phyloP scores from a whole-genome alignment of 2,113 vertebrate genomes.

The Gymnogyps californianus region DNA sequence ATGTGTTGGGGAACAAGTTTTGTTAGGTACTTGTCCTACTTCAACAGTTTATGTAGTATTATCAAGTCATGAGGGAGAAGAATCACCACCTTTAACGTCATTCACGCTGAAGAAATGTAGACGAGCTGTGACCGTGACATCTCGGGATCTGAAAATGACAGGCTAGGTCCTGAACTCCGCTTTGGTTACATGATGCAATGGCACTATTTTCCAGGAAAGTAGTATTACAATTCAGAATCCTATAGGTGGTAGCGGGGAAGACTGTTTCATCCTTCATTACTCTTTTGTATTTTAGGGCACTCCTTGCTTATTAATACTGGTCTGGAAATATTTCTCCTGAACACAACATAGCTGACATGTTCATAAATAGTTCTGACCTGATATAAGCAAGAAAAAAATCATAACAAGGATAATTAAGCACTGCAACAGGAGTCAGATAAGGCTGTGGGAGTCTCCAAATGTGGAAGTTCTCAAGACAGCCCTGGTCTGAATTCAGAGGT shows the following conservation, averaged over 20 bases:
- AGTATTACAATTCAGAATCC: not conserved
- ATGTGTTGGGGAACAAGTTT: not conserved
- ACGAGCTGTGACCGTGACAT: not conserved
- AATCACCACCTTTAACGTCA: not conserved
- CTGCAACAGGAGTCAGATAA: not conserved
- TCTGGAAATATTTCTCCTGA: not conserved
- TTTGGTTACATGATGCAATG: not conserved
- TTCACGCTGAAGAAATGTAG: not conserved
- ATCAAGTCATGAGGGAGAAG: not conserved
- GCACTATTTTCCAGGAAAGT: not conserved
- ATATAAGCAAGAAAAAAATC: not conserved
- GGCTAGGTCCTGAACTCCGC: not conserved
- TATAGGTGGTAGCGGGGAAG: not conserved
- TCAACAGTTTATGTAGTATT: not conserved
- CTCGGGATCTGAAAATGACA: not conserved
- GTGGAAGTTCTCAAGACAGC: not conserved
- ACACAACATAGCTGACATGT: not conserved
- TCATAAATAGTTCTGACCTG: not conserved
- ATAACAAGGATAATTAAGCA: not conserved
- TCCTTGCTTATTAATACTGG: not conserved
- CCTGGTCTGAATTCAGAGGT: not conserved
- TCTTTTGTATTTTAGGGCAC: not conserved
- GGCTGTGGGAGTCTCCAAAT: not conserved
- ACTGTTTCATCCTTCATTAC: not conserved
- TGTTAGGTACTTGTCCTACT: not conserved